Evolutionary conservation across 2,888 invertebrate genomes (phyloP).

Genomic region (Electrophaes corylata): DNA sequence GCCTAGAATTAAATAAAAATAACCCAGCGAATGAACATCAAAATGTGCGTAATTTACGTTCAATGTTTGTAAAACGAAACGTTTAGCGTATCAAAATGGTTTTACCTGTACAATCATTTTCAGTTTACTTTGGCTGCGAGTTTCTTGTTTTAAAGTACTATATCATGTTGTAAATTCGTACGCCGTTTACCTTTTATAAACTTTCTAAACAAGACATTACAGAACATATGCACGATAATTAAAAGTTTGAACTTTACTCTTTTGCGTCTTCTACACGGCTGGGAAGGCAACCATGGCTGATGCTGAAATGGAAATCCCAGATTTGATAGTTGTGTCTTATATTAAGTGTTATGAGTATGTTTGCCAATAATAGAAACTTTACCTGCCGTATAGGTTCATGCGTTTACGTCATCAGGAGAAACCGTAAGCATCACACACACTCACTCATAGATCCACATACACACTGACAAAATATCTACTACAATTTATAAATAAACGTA

Average conservation of each 20-base stretch:
- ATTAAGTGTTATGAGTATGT: background rate
- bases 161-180: constrained; percentile 17
- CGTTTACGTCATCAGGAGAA: too few relatives aligned
- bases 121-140: constrained; percentile 23
- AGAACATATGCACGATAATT: constrained; percentile 14
- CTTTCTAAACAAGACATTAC: constrained; percentile 14
- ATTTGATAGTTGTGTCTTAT: background rate
- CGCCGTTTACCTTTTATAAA: constrained; percentile 14
- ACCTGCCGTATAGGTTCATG: too few relatives aligned
- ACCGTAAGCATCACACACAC: too few relatives aligned
- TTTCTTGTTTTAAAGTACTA: constrained; percentile 11
- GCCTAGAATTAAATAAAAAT: constrained; percentile 83
- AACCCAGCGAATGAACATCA: constrained; percentile 67
- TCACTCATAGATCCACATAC: too few relatives aligned
- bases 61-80: constrained; percentile 62
- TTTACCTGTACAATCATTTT: constrained; percentile 30
- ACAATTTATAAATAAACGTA: too few relatives aligned
- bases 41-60: constrained; percentile 70
- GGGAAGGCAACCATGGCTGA: background rate
- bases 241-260: constrained; percentile 14
- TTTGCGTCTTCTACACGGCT: background rate
- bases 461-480: too few relatives aligned
- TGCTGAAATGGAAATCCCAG: background rate
- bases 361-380: too few relatives aligned
- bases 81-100: constrained; percentile 57